Conservation (phyloP, 2,888 invertebrate species). For the Quadriops clusia region DNA sequence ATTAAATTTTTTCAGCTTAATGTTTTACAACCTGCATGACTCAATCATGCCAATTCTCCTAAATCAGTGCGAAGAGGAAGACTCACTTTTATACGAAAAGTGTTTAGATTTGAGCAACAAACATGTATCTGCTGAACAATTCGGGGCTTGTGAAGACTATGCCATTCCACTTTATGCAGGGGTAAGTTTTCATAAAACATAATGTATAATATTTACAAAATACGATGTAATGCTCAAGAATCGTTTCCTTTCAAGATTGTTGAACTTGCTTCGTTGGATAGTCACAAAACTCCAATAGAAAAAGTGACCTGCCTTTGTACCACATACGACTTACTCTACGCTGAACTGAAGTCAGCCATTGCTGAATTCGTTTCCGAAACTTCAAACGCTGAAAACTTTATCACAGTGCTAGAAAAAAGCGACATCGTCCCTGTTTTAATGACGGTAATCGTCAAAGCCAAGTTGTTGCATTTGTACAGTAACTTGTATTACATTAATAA, state of each 20-base stretch:
- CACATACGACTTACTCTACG: slow-evolving; percentile 37
- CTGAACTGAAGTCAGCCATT: slow-evolving; percentile 37
- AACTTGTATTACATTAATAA: slow-evolving; percentile 36
- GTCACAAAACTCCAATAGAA: slow-evolving; percentile 33
- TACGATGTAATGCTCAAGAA: background rate
- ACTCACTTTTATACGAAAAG: slow-evolving; percentile 28
- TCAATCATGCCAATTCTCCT: slow-evolving; percentile 29
- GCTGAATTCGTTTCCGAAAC: slow-evolving; percentile 29
- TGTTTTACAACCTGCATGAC: slow-evolving; percentile 29
- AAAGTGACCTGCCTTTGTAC: slow-evolving; percentile 36
- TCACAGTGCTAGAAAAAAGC: slow-evolving; percentile 28
- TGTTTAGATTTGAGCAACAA: slow-evolving; percentile 27
- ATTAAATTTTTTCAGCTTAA: slow-evolving; percentile 9
- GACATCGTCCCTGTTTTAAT: slow-evolving; percentile 34
- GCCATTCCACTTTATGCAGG: slow-evolving; percentile 36
- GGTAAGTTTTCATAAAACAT: slow-evolving; percentile 18
- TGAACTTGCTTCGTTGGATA: slow-evolving; percentile 36
- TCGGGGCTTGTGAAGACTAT: slow-evolving; percentile 33
- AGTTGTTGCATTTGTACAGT: slow-evolving; percentile 34
- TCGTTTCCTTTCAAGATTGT: slow-evolving; percentile 28
- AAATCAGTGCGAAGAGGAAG: slow-evolving; percentile 25
- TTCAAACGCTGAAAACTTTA: slow-evolving; percentile 25
- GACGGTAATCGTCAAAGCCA: slow-evolving; percentile 35
- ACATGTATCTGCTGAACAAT: slow-evolving; percentile 33
- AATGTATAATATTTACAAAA: slow-evolving; percentile 1